A percentile compares a stretch with the other conserved stretches of the same genome.
phyloP scores from a whole-genome alignment of 2,888 invertebrate genomes.

The Drosophila birchii region DNA sequence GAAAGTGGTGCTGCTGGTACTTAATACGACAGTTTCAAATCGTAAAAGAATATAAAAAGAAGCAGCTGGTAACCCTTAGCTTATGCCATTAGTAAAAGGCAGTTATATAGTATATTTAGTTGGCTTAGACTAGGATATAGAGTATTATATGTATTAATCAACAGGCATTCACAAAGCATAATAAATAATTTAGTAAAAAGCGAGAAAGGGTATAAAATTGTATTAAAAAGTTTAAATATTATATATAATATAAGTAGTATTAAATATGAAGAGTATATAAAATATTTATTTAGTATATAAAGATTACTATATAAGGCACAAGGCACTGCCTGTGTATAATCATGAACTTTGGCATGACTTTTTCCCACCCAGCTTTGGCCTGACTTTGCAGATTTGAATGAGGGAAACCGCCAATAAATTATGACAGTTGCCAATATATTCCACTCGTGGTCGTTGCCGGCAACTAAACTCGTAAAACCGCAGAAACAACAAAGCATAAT shows the following conservation, averaged over 20 bases:
- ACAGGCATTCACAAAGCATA: too few species aligned
- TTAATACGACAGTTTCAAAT: background rate
- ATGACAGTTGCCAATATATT: slow-evolving; percentile 6
- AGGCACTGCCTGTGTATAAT: background rate
- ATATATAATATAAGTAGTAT: background rate
- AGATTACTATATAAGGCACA: background rate
- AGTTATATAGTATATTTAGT: too few species aligned
- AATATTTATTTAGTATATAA: background rate
- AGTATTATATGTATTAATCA: too few species aligned
- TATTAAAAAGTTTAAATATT: background rate
- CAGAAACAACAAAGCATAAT: slow-evolving; percentile 16
- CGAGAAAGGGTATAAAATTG: too few species aligned
- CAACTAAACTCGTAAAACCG: slow-evolving; percentile 10
- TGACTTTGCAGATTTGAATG: background rate
- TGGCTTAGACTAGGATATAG: background rate
- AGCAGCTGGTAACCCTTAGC: background rate
- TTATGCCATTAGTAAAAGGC: background rate
- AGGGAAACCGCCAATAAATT: slow-evolving; percentile 4
- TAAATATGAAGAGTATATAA: background rate
- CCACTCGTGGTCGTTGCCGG: background rate
- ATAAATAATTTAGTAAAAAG: too few species aligned
- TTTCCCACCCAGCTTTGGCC: background rate
- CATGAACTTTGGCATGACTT: background rate
- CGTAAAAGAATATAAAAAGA: background rate
- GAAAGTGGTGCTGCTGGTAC: background rate